Base-by-base conservation (phyloP, 2,888 invertebrate species). In the Agonopterix arenella region DNA sequence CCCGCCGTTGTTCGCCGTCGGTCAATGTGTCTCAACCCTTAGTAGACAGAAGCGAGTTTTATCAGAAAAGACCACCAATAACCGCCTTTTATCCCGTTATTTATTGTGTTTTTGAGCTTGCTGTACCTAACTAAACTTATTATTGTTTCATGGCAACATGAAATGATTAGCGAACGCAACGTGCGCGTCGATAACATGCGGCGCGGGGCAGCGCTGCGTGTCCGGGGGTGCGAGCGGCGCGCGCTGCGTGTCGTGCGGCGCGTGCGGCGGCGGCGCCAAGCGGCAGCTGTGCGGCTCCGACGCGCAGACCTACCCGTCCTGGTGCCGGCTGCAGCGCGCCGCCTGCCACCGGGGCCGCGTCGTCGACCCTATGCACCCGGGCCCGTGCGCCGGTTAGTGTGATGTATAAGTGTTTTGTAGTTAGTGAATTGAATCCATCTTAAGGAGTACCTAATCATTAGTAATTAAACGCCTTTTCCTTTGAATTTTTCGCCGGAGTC, bases 291-390 rank as follows among this genome's bases (percentile, higher is more conserved):
- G 95, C 80, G 95, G 94, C 61, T 91, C 92, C 47, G 94, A 96
- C 86, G 91, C 92, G 61, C 89, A 91, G 61, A 95, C 95, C 46
- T 95, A 96, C 80, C 84, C 90, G 46, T 94, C 93, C 57, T 95
- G 95, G 94, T 95, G 95, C 80, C 93, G 94, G 59, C 93, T 96
- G 91, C 92, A 93, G 77, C 91, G 93, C 68, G 93, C 93, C 67
- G 91, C 94, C 16, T 96, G 96, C 77, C 90, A 90, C 64, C 92
- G 91, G 37, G 94, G 95, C 7, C 90, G 91, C 57, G 92, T 94
- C 60, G 91, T 95, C 61, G 94, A 94, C 66, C 93, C 94, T 10
- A 85, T 92, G 66, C 92, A 94, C 71, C 90, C 92, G 37, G 95
- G 94, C 47, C 91, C 92, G 59, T 94, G 94, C 60, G 78, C 80